Conservation (phyloP, 2,888 invertebrate genomes). For the Scaptomyza cyrtandrae region DNA sequence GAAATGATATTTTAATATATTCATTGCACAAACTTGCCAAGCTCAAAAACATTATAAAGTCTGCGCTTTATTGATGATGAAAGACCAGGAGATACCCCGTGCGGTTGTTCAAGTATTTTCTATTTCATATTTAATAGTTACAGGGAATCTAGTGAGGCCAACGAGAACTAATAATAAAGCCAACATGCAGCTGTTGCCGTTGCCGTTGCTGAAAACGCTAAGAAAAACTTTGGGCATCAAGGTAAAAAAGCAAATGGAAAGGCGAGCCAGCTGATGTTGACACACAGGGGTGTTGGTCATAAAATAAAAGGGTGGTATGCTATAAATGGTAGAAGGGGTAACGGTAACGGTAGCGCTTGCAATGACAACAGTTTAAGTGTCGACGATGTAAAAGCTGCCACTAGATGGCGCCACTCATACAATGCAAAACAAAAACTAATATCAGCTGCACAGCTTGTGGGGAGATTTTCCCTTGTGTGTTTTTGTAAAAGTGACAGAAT, state of each 20-base stretch:
- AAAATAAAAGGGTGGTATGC: not conserved
- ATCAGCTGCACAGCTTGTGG: slow-evolving; percentile 41
- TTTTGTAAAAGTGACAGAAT: slow-evolving; percentile 21
- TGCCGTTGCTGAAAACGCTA: slow-evolving; percentile 15
- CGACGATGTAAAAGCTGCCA: slow-evolving; percentile 60
- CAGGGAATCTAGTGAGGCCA: slow-evolving; percentile 7
- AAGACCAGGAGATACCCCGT: not conserved
- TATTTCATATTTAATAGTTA: not conserved
- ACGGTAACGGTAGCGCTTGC: not conserved
- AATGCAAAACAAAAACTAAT: slow-evolving; percentile 23
- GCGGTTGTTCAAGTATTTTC: not conserved
- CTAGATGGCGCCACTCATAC: slow-evolving; percentile 61
- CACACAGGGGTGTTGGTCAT: slow-evolving; percentile 38
- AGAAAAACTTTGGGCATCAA: slow-evolving; percentile 68
- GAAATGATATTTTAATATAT: slow-evolving; percentile 73
- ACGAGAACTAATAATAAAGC: not conserved
- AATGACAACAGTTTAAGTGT: slow-evolving; percentile 54
- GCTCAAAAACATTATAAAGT: slow-evolving; percentile 1
- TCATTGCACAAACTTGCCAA: slow-evolving; percentile 61
- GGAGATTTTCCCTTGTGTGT: not conserved
- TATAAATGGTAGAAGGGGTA: not conserved
- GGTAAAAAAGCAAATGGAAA: slow-evolving; percentile 70
- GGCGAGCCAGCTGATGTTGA: slow-evolving; percentile 67
- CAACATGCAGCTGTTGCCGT: slow-evolving; percentile 57
- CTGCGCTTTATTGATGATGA: not conserved